Percentiles rank a stretch among this genome's conserved stretches.
These are phyloP conservation scores for Antheraea assamensis DNA, from an alignment of 2,888 invertebrate species.

Conservation along the genomic window DNA sequence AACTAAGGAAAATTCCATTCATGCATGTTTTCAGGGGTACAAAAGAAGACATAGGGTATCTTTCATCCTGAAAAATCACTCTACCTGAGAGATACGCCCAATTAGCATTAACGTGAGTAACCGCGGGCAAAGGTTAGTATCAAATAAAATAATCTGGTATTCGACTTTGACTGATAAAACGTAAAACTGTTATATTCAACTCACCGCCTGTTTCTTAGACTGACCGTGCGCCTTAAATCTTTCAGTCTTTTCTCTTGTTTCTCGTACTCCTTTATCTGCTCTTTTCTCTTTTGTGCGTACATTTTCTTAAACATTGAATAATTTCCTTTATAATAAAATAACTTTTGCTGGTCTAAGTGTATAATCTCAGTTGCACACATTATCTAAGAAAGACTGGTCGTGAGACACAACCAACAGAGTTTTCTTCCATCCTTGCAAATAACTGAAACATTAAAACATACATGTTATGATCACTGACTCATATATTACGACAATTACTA, in stretches of 20 bases:
- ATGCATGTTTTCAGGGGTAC: too few species aligned
- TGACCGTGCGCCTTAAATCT: constrained; percentile 97
- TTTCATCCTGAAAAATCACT: too few species aligned
- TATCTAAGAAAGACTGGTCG: constrained; percentile 99
- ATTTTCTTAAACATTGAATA: constrained; percentile 99
- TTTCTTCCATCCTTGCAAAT: constrained; percentile 99
- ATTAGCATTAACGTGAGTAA: too few species aligned
- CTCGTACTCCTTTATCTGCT: constrained; percentile 98
- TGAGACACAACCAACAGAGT: constrained; percentile 99
- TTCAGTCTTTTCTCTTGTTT: constrained; percentile 98
- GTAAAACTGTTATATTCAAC: constrained; percentile 30
- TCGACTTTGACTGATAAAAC: neutral
- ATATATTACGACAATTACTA: neutral
- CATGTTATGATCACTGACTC: neutral
- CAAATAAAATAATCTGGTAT: neutral
- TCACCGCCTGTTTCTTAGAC: constrained; percentile 95
- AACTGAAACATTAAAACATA: constrained; percentile 79
- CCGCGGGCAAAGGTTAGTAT: neutral
- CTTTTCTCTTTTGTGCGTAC: constrained; percentile 97
- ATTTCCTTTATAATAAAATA: constrained; percentile 98
- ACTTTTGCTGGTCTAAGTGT: constrained; percentile 96
- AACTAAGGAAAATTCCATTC: too few species aligned
- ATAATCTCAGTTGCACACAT: constrained; percentile 99
- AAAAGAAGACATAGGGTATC: too few species aligned
- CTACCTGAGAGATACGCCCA: too few species aligned